These are phyloP conservation scores for Erebia epiphron DNA, from an alignment of 2,888 invertebrate species.

Conservation along the genomic window DNA sequence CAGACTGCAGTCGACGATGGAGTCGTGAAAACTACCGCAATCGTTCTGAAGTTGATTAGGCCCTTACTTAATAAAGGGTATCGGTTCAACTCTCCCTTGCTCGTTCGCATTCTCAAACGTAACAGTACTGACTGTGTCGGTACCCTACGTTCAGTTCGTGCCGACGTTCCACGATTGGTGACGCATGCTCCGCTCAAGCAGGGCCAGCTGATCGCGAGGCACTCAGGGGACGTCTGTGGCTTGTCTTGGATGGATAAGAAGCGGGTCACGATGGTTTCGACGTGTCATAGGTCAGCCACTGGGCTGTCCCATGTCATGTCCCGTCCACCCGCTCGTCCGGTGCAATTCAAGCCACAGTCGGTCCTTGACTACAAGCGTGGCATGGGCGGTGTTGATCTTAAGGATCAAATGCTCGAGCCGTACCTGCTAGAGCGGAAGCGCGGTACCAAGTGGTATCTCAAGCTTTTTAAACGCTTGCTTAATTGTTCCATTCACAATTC, in stretches of 20 bases:
- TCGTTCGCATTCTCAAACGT: background rate
- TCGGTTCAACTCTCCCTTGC: no score
- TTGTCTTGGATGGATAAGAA: slow-evolving; percentile 9
- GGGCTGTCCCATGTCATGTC: background rate
- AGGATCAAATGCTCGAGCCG: no score
- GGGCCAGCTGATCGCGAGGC: background rate
- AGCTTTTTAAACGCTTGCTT: slow-evolving; percentile 11
- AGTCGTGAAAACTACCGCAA: background rate
- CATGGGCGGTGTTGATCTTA: slow-evolving; percentile 15
- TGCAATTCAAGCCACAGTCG: background rate
- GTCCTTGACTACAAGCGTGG: slow-evolving; percentile 8
- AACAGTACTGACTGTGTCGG: slow-evolving; percentile 1
- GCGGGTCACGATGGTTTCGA: background rate
- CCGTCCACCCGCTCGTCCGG: background rate
- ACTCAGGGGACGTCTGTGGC: background rate
- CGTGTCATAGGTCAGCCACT: slow-evolving; percentile 12
- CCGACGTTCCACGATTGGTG: background rate
- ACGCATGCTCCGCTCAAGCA: background rate
- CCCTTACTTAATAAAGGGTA: background rate
- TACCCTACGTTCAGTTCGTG: background rate
- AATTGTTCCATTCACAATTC: slow-evolving; percentile 2
- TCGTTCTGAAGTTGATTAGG: slow-evolving; percentile 3
- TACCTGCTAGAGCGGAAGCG: no score
- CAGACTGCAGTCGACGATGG: background rate
- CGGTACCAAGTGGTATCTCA: background rate